Evolutionary conservation across 2,113 vertebrate species (phyloP).

Genomic region (Hemiprocne comata): DNA sequence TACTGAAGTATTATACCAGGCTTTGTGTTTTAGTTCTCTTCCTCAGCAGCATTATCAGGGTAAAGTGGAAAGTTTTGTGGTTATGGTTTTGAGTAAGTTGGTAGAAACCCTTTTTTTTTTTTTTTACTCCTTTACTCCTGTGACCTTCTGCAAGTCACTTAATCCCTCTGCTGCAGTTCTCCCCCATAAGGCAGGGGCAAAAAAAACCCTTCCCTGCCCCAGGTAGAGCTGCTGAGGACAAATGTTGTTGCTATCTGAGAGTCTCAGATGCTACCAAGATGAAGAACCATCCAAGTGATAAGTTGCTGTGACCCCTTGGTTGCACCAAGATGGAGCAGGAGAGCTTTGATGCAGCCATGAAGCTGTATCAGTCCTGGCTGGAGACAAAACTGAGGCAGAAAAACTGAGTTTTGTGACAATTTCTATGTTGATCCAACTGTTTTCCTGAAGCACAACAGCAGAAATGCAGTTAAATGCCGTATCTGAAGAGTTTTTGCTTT

Average conservation of each 20-base stretch:
- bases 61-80: not conserved
- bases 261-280: not conserved
- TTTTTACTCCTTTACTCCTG: not conserved
- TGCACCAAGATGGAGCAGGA: not conserved
- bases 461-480: not conserved
- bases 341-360: fast-evolving
- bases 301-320: not conserved
- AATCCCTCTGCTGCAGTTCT: not conserved
- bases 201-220: not conserved
- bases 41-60: not conserved
- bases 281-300: fast-evolving
- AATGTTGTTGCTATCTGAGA: not conserved
- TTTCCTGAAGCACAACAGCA: not conserved
- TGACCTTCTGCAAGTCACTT: not conserved
- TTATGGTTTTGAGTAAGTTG: not conserved
- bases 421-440: not conserved
- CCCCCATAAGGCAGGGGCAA: not conserved
- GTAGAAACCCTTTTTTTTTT: not conserved
- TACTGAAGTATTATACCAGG: not conserved
- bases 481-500: not conserved
- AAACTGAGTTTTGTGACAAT: not conserved
- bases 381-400: not conserved
- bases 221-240: not conserved
- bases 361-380: not conserved
- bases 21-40: not conserved